These are phyloP conservation scores for Tenthredo livida DNA, from an alignment of 2,888 invertebrate species.

Conservation along the genomic window DNA sequence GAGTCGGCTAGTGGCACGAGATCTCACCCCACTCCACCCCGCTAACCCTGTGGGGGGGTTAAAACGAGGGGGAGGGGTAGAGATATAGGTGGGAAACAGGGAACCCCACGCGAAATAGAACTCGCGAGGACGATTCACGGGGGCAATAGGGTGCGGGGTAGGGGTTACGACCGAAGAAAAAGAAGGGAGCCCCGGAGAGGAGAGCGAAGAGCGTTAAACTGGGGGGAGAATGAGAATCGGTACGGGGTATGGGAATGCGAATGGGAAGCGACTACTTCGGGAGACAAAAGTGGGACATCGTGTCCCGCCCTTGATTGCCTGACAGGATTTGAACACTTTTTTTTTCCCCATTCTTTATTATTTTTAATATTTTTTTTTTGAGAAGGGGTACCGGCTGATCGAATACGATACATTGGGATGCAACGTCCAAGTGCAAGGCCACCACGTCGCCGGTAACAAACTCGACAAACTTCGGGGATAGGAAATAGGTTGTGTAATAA, in stretches of 20 bases:
- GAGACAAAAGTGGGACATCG: conserved; percentile 71
- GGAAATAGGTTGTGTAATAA: conserved; percentile 35
- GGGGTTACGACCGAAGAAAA: conserved; percentile 32
- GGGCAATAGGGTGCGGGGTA: conserved; percentile 35
- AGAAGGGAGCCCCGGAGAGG: conserved; percentile 54
- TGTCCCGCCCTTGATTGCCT: conserved; percentile 59
- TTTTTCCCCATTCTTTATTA: not conserved
- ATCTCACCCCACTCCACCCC: conserved; percentile 72
- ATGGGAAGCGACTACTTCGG: conserved; percentile 66
- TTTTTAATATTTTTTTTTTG: too few species aligned
- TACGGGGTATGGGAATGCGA: conserved; percentile 64
- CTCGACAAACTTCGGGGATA: not conserved
- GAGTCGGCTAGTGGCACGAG: conserved; percentile 61
- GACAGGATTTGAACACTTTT: not conserved
- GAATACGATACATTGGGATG: not conserved
- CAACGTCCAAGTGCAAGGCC: conserved; percentile 36
- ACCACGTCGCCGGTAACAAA: conserved; percentile 6
- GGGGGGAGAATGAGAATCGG: conserved; percentile 54
- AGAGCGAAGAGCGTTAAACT: conserved; percentile 55
- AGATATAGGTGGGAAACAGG: conserved; percentile 70
- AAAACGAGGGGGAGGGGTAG: conserved; percentile 55
- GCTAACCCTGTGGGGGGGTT: conserved; percentile 59
- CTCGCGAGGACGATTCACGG: conserved; percentile 58
- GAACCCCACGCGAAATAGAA: conserved; percentile 70
- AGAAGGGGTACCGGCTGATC: not conserved